These are phyloP conservation scores for Portunus trituberculatus DNA, from an alignment of 1,140 invertebrate species.

Conservation along the genomic window DNA sequence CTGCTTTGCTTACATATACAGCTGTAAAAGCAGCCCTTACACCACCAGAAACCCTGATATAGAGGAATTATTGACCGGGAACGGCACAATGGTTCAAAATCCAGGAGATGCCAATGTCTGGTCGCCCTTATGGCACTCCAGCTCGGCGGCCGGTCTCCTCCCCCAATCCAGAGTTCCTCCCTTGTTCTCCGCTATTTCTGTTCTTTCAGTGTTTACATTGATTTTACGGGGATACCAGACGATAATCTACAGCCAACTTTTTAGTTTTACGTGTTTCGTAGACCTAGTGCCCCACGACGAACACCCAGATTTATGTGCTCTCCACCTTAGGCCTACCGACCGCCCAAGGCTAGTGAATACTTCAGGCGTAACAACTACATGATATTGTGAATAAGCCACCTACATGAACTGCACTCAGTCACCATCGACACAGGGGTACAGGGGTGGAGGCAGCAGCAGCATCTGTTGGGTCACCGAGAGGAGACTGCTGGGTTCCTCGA, in stretches of 20 bases:
- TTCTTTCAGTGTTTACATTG: constrained; percentile 42
- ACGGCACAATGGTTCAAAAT: constrained; percentile 53
- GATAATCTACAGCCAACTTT: not conserved
- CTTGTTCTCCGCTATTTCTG: constrained; percentile 44
- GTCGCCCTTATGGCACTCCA: constrained; percentile 49
- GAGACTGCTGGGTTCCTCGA: no score
- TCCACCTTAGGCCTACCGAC: not conserved
- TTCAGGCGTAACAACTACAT: not conserved
- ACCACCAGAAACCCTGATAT: not conserved
- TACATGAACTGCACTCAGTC: not conserved
- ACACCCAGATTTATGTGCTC: not conserved
- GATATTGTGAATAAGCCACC: not conserved
- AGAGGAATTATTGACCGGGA: not conserved
- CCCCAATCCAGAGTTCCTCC: constrained; percentile 42
- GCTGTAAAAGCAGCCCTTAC: not conserved
- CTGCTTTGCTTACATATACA: not conserved
- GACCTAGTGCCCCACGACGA: not conserved
- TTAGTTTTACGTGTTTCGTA: not conserved
- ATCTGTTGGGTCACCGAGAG: no score
- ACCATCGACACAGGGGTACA: not conserved
- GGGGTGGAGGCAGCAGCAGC: no score
- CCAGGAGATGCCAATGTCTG: constrained; percentile 18
- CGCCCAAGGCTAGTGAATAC: not conserved
- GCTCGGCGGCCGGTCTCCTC: not conserved
- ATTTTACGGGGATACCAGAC: constrained; percentile 18